phyloP scores from a whole-genome alignment of 2,888 invertebrate genomes.

The Lasius fuliginosus region DNA sequence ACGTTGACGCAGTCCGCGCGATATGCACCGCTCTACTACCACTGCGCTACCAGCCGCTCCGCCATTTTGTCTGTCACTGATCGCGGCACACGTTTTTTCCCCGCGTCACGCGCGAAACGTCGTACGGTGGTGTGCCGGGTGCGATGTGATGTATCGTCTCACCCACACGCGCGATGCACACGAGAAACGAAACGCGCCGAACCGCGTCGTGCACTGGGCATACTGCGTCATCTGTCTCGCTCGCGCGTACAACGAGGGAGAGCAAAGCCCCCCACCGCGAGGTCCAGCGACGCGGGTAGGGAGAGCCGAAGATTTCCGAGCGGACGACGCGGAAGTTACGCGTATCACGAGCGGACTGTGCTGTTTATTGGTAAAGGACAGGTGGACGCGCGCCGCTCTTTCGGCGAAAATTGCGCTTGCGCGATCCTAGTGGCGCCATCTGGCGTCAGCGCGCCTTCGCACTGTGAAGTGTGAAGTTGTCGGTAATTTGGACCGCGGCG shows the following conservation, averaged over 20 bases:
- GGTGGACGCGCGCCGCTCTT: slow-evolving; percentile 34
- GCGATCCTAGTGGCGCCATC: slow-evolving; percentile 59
- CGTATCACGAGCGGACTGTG: slow-evolving; percentile 67
- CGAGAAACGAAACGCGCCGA: not conserved
- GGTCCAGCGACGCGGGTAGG: not conserved
- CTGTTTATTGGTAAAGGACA: slow-evolving; percentile 32
- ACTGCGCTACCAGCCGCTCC: slow-evolving; percentile 88
- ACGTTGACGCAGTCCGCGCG: slow-evolving; percentile 71
- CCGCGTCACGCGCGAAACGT: slow-evolving; percentile 20
- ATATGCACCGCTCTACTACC: slow-evolving; percentile 70
- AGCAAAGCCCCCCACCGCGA: slow-evolving; percentile 59
- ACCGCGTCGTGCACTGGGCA: slow-evolving; percentile 25
- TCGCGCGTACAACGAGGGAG: slow-evolving; percentile 54
- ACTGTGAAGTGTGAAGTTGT: not conserved
- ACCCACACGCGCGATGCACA: slow-evolving; percentile 2
- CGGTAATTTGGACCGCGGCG: slow-evolving; percentile 57
- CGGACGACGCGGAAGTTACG: slow-evolving; percentile 59
- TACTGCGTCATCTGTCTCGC: slow-evolving; percentile 46
- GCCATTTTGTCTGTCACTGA: slow-evolving; percentile 85
- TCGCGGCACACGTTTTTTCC: slow-evolving; percentile 64
- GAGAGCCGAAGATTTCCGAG: slow-evolving; percentile 59
- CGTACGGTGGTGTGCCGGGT: not conserved
- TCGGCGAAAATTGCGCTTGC: slow-evolving; percentile 60
- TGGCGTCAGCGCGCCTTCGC: not conserved
- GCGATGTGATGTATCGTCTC: not conserved